Base-by-base conservation (phyloP, 2,797 vertebrate genomes). In the Distichodus sexfasciatus region DNA sequence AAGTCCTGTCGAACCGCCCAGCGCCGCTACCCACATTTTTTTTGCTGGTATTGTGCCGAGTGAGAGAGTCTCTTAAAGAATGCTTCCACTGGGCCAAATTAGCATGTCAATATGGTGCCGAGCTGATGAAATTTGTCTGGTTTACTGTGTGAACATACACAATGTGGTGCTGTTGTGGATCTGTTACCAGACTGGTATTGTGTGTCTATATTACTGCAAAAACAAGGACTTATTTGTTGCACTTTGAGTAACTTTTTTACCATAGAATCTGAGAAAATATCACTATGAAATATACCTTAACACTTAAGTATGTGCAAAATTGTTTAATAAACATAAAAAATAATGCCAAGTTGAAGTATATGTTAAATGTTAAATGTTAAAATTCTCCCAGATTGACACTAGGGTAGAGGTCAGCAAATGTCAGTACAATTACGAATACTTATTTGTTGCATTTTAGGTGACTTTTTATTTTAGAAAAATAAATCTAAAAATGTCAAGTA, bases 21-120 rank as follows among this genome's bases (percentile, higher is more conserved):
- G 68, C 69, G 75, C 66, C 69, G 50, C 71, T 74, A 40, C 58
- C 71, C 63, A 43, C 5, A 17, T 70, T 70, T 82, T 77, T 53
- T 51, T 17, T 76, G 72, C 69, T 26, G n/a, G 46, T 33, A 76
- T 68, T 76, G 66, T 79, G 62, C 41, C 1, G 47, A 71, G 68
- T 21, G 63, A 50, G 69, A 73, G 44, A 17, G 60, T 74, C 67
- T 77, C 57, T 81, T 66, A 53, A 71, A 76, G 71, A 72, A 78
- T 14, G 62, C 69, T 74, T 75, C 72, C 60, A 48, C 69, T 58
- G 48, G 64, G 57, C 67, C 57, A 53, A 72, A 79, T 81, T 76
- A 73, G 76, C 82, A 84, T 82, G 57, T 81, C 73, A 81, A 80
- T 83, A 72, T 72, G 36, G 55, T 24, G 43, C 47, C 50, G 70